phyloP scores from a whole-genome alignment of 2,888 invertebrate genomes.

The Eilema sororculum region DNA sequence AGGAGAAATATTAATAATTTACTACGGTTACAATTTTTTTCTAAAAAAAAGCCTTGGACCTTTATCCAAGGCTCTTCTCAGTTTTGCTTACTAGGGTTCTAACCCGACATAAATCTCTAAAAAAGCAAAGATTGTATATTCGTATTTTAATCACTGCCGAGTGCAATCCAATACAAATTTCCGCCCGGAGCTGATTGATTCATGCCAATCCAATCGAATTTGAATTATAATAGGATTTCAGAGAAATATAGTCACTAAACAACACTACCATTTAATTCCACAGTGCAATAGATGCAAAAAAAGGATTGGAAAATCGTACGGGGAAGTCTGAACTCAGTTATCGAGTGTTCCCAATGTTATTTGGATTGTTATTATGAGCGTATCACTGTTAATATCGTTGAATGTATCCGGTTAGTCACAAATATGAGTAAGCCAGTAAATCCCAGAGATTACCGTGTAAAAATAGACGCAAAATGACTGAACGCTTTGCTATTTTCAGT shows the following conservation, averaged over 20 bases:
- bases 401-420: conserved; percentile 19
- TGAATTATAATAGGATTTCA: not conserved
- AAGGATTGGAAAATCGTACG: not conserved
- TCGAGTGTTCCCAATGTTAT: not conserved
- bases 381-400: not conserved
- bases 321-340: not conserved
- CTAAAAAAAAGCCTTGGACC: too few species aligned
- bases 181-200: too few species aligned
- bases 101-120: too few species aligned
- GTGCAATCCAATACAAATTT: not conserved
- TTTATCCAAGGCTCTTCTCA: too few species aligned
- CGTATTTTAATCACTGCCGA: too few species aligned
- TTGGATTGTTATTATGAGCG: not conserved
- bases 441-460: not conserved
- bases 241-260: not conserved
- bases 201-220: not conserved
- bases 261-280: not conserved
- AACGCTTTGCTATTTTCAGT: not conserved
- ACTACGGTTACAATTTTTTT: too few species aligned
- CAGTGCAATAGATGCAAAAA: not conserved
- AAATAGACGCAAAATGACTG: conserved; percentile 6
- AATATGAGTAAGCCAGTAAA: conserved; percentile 25
- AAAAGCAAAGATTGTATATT: too few species aligned
- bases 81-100: too few species aligned
- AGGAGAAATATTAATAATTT: too few species aligned